A percentile compares a stretch with the other conserved stretches of the same genome.
Conservation (phyloP, 2,113 vertebrate species). For the Caretta caretta region DNA sequence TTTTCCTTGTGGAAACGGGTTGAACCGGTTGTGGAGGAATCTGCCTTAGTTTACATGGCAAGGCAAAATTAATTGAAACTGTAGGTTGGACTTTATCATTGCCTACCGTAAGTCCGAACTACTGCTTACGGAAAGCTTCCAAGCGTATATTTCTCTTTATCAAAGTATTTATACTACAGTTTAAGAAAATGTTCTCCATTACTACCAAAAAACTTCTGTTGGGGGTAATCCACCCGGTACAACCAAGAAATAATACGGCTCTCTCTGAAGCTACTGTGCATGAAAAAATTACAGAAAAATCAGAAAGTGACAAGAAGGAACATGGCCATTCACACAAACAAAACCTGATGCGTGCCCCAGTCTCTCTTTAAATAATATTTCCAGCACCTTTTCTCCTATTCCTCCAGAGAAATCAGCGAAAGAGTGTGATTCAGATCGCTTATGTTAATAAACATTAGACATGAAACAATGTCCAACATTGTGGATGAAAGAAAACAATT, state of each 20-base stretch:
- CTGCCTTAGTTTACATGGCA: background rate
- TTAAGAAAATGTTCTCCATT: slow-evolving; percentile 13
- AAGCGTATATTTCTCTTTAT: background rate
- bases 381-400: background rate
- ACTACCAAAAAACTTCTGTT: background rate
- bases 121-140: background rate
- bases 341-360: background rate
- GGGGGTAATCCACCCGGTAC: background rate
- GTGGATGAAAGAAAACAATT: background rate
- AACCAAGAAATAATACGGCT: background rate
- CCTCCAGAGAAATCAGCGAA: rapidly evolving
- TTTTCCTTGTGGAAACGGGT: background rate
- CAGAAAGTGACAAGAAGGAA: background rate
- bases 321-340: background rate
- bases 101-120: background rate
- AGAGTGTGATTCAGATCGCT: background rate
- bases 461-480: background rate
- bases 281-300: background rate
- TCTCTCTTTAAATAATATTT: slow-evolving; percentile 22
- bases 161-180: background rate
- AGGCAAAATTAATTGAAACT: slow-evolving; percentile 3
- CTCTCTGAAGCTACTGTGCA: background rate
- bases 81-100: background rate
- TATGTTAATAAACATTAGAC: background rate
- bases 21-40: background rate